Percentiles rank a stretch among this genome's conserved stretches.
Evolutionary conservation across 2,113 vertebrate species (phyloP).

Genomic region (Cinclus mexicanus): DNA sequence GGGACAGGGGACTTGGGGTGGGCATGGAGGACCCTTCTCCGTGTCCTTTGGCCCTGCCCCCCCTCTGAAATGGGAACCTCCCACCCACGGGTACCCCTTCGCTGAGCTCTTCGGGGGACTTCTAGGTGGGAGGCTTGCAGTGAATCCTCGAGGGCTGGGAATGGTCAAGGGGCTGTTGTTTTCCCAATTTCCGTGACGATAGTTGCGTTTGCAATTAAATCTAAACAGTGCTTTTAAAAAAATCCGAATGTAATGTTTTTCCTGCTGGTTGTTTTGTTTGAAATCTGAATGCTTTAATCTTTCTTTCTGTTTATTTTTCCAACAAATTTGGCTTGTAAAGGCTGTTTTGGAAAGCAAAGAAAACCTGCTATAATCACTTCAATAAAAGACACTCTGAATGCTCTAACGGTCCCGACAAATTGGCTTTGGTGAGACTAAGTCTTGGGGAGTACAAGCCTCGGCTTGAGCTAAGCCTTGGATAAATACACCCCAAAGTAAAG

Average conservation of each 20-base stretch:
- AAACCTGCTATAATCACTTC: neutral
- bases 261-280: neutral
- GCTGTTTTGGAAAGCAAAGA: neutral
- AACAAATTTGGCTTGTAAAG: neutral
- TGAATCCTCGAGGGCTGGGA: neutral
- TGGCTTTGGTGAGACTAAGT: neutral
- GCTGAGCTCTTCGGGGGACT: neutral
- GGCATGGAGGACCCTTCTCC: fast-evolving
- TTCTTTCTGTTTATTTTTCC: neutral
- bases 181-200: neutral
- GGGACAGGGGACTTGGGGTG: fast-evolving
- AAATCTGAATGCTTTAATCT: neutral
- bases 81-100: fast-evolving
- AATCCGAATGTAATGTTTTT: neutral
- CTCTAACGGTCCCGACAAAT: neutral
- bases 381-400: neutral
- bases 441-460: neutral
- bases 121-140: too few species aligned
- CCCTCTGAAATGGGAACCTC: neutral
- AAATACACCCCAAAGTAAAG: neutral
- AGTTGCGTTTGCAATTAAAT: neutral
- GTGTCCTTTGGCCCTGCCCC: fast-evolving
- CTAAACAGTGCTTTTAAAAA: neutral
- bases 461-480: neutral
- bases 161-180: neutral